Base-by-base conservation (phyloP, 1,140 invertebrate genomes). In the Vollenhovia emeryi region DNA sequence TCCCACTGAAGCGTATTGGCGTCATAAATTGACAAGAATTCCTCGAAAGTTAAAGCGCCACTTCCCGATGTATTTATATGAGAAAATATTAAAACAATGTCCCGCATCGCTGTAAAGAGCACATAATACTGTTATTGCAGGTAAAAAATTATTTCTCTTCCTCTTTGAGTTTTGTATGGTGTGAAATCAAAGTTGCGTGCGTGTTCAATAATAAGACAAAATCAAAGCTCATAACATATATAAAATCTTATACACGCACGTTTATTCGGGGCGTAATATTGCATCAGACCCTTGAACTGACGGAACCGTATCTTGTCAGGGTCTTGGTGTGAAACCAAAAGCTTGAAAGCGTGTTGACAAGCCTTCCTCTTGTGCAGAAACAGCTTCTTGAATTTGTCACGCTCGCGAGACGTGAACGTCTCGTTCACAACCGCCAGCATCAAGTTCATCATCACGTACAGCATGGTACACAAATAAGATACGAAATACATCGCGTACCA, bases 371-470 rank as follows among this genome's bases (percentile, higher is more conserved):
- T 97, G 93, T 99, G 98, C 50, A 98, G 95, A 83, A 98, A 95
- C 50, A 99, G 92, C 91, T 98, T 98, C 85, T 97, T 96, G 91
- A 98, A 98, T 93, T 99, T 99, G 84, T 98, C 97, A 78, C 98
- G 97, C 94, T 99, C 98, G 52, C 98, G 97, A 36, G 96, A 96
- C 18, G 98, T 98, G 93, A 98, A 99, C 6, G 98, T 97, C 94
- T 98, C 98, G 94, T 98, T 98, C 2, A 98, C 98, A 30, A 98
- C 98, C 73, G 98, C 98, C 68, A 99, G 95, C 96, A 98, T 97
- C 97, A 99, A 96, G 95, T 98, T 99, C 98, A 98, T 98, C 85
- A 98, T 96, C 43, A 98, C 97, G 92, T 98, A 99, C 0, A 99
- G 95, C 89, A 98, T 97, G 24, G 97, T 97, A 71, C 97, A 97